Percentiles rank a stretch among this genome's conserved stretches.
Evolutionary conservation across 1,140 invertebrate genomes (phyloP).

Genomic region (Pollicipes pollicipes): DNA sequence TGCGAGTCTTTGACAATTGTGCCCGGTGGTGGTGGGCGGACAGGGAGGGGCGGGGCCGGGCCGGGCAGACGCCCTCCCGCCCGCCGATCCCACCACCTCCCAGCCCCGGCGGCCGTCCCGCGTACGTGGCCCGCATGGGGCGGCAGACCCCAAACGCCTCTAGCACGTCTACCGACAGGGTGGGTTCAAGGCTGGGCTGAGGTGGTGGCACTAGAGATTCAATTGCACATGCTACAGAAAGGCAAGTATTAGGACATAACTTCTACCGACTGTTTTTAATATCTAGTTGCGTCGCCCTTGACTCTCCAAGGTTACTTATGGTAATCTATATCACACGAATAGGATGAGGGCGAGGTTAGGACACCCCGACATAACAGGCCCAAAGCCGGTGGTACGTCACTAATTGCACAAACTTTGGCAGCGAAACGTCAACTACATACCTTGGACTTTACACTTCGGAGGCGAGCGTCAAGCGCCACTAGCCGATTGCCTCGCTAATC

Average conservation of each 20-base stretch:
- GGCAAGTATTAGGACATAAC: background rate
- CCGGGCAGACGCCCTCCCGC: too few species aligned
- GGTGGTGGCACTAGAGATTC: conserved; percentile 1
- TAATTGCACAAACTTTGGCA: conserved; percentile 2
- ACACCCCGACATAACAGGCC: background rate
- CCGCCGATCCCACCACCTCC: background rate
- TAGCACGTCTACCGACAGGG: background rate
- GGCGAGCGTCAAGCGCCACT: background rate
- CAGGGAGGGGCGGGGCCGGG: too few species aligned
- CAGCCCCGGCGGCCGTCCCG: too few species aligned
- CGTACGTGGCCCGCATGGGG: too few species aligned
- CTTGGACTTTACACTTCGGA: background rate
- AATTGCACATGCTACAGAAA: background rate
- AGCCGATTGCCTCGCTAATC: background rate
- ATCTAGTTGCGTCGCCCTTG: background rate
- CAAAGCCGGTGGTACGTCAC: background rate
- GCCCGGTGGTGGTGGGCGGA: too few species aligned
- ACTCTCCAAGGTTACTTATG: background rate
- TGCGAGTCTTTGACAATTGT: background rate
- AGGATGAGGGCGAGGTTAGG: background rate
- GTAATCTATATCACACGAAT: conserved; percentile 2
- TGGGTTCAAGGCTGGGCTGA: background rate
- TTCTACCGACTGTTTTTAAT: background rate
- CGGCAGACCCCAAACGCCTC: too few species aligned
- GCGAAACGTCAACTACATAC: background rate